Percentiles rank a stretch among this genome's conserved stretches.
phyloP scores from a whole-genome alignment of 2,797 vertebrate genomes.

The Delichon dasypus region DNA sequence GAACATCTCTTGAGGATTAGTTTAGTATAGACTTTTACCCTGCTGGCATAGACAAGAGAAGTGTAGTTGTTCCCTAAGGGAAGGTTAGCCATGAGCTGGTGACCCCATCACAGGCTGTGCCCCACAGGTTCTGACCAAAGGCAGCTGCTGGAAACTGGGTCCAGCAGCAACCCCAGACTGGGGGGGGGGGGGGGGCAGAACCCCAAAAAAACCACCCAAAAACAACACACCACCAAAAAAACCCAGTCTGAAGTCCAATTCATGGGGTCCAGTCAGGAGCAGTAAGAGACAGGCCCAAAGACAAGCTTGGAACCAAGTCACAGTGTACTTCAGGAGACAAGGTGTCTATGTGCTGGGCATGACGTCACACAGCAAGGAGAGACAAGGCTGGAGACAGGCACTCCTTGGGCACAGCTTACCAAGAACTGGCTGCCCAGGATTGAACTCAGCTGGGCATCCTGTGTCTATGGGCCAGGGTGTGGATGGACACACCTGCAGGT shows the following conservation, averaged over 20 bases:
- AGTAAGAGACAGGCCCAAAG: background rate
- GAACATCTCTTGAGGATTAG: background rate
- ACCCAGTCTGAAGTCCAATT: background rate
- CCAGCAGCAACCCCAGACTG: background rate
- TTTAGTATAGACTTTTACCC: background rate
- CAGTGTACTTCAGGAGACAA: rapidly evolving
- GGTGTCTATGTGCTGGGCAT: rapidly evolving
- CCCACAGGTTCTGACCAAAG: background rate
- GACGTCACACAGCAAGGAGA: background rate
- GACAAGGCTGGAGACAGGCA: background rate
- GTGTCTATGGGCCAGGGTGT: rapidly evolving
- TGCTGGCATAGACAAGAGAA: background rate
- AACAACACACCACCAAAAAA: no score
- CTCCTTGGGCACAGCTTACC: background rate
- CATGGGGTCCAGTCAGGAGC: background rate
- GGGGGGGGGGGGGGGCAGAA: no score
- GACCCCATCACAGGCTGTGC: rapidly evolving
- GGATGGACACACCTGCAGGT: no score
- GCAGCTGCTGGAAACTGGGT: background rate
- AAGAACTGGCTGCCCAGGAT: background rate
- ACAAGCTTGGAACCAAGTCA: background rate
- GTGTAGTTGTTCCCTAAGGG: background rate
- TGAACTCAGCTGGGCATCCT: background rate
- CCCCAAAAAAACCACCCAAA: background rate
- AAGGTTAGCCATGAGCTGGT: background rate